Base-by-base conservation (phyloP, 2,113 vertebrate species). In the Argyrosomus japonicus region DNA sequence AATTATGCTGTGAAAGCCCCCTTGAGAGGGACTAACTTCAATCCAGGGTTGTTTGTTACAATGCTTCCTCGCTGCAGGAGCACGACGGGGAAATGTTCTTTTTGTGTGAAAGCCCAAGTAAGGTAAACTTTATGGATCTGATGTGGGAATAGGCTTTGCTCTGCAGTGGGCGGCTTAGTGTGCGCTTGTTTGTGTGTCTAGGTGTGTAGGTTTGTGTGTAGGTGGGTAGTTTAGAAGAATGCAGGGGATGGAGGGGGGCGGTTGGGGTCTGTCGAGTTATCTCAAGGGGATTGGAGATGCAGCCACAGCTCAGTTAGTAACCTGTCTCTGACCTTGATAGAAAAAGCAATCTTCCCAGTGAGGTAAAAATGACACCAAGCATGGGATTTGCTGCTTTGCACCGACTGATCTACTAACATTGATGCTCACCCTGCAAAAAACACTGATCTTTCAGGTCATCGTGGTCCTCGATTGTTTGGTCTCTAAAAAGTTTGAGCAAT, bases 111-210 rank as follows among this genome's bases (percentile, higher is more conserved):
- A 88, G 79, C 85, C 70, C 40, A 6, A 57, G 81, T 73, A 83
- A 90, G 87, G 92, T 80, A 89, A 93, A 92, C 89, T 92, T 89
- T 91, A 90, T 88, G 90, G 93, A 93, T 94, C 85, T 89, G 81
- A 76, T 84, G 86, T 50, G 88, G 88, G 91, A 92, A 93, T 88
- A 79, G 81, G 93, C 79, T 93, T 90, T 87, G 47, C 76, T 84
- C 73, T 80, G 71, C 70, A 76, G 70, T 61, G 53, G n/a, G 71
- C 86, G 85, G 85, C 75, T 85, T 85, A 84, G 78, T 6, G 57
- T 77, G 75, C 25, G n/a, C 67, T 63, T 82, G 75, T 85, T 74
- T 82, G 84, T 69, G 67, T 48, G 78, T 45, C n/a, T 70, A 25
- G 61, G 76, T 77, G 84, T 1, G 36, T 83, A 29, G 67, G 76